phyloP scores from a whole-genome alignment of 2,888 invertebrate species.

The Entomobrya proxima region DNA sequence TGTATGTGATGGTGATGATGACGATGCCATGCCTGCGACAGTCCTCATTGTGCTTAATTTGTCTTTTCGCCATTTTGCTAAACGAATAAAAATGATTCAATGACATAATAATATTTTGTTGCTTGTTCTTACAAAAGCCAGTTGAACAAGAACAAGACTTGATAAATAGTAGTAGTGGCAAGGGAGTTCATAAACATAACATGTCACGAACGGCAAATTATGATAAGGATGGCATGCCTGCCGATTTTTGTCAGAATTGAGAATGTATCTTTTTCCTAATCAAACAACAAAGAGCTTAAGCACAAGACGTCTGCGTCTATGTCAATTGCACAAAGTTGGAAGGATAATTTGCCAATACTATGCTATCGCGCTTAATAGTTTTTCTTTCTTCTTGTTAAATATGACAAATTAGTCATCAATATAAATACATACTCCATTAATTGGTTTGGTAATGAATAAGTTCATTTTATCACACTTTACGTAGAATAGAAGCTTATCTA shows the following conservation, averaged over 20 bases:
- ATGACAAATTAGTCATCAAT: too few species aligned
- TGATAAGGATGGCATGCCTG: slow-evolving; percentile 16
- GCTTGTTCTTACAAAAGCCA: background rate
- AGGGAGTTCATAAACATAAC: background rate
- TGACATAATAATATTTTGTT: background rate
- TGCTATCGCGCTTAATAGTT: too few species aligned
- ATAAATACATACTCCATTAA: too few species aligned
- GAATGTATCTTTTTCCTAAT: background rate
- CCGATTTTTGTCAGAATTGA: background rate
- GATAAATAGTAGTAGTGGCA: slow-evolving; percentile 4
- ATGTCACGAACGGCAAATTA: slow-evolving; percentile 22
- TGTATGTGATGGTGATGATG: background rate
- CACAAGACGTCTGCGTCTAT: too few species aligned
- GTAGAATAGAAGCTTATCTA: too few species aligned
- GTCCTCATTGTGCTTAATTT: background rate
- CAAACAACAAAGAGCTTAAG: background rate
- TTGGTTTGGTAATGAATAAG: too few species aligned
- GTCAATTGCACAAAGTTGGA: too few species aligned
- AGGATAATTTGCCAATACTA: too few species aligned
- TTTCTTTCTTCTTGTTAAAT: too few species aligned
- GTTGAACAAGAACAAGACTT: slow-evolving; percentile 29
- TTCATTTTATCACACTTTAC: too few species aligned
- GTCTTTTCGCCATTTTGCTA: slow-evolving; percentile 32
- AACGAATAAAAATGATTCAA: slow-evolving; percentile 24
- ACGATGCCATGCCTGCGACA: background rate